phyloP scores from a whole-genome alignment of 2,113 vertebrate genomes.

The Rhipidura dahli region DNA sequence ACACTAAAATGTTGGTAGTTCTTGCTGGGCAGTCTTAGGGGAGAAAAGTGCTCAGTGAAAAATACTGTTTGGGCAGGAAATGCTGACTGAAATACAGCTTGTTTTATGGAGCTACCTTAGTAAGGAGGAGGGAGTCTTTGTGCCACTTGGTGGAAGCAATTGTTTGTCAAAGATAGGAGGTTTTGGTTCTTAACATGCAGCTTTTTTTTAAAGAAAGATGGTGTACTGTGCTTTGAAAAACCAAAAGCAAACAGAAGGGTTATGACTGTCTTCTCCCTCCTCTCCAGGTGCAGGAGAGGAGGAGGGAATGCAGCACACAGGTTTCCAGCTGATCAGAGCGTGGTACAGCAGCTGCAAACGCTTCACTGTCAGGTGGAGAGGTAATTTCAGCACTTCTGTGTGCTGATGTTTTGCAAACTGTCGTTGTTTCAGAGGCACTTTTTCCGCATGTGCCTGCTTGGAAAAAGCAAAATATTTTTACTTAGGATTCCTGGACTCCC shows the following conservation, averaged over 20 bases:
- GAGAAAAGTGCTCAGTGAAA: neutral
- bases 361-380: neutral
- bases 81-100: neutral
- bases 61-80: neutral
- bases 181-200: neutral
- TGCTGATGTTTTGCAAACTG: conserved; percentile 2
- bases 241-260: neutral
- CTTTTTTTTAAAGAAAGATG: neutral
- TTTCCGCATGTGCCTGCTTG: conserved; percentile 24
- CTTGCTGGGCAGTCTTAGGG: neutral
- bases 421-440: neutral
- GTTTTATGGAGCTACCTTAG: neutral
- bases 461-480: conserved; percentile 27
- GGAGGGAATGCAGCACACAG: neutral
- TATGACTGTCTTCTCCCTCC: neutral
- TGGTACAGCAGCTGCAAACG: neutral
- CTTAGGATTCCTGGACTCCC: neutral
- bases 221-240: neutral
- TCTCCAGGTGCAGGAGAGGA: neutral
- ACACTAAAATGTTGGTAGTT: neutral
- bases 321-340: neutral
- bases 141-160: neutral
- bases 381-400: conserved; percentile 1
- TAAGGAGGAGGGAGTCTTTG: neutral
- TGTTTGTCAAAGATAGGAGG: neutral